A percentile compares a stretch with the other conserved stretches of the same genome.
phyloP scores from a whole-genome alignment of 2,888 invertebrate genomes.

The Agrochola macilenta region DNA sequence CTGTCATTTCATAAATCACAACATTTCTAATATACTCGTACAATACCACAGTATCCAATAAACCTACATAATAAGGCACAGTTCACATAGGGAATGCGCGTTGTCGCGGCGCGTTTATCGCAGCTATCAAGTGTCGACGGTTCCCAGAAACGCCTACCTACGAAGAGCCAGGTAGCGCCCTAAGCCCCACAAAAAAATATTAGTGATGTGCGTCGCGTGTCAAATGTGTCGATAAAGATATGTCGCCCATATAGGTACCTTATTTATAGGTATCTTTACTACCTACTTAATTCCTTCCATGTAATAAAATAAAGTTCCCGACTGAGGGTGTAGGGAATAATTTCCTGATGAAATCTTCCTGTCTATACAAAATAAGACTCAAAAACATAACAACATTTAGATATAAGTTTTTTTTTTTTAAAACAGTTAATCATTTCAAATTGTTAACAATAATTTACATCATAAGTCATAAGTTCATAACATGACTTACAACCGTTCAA shows the following conservation, averaged over 20 bases:
- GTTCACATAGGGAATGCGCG: constrained; percentile 43
- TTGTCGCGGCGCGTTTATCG: constrained; percentile 61
- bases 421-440: neutral
- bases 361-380: neutral
- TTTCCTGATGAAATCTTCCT: neutral
- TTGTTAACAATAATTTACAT: neutral
- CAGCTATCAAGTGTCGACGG: constrained; percentile 76
- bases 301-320: neutral
- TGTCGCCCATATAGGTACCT: neutral
- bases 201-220: constrained; percentile 64
- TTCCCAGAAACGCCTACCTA: constrained; percentile 87
- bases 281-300: neutral
- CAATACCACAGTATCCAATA: constrained; percentile 19
- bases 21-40: constrained; percentile 13
- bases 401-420: neutral
- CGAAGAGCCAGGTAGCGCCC: constrained; percentile 83
- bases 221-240: constrained; percentile 52
- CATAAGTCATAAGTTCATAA: no score
- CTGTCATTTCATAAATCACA: neutral
- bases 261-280: neutral
- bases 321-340: neutral
- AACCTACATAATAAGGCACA: constrained; percentile 35
- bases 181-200: constrained; percentile 69
- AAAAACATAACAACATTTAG: neutral
- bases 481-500: no score